Evolutionary conservation across 2,113 vertebrate species (phyloP).

Genomic region (Mustela lutreola): DNA sequence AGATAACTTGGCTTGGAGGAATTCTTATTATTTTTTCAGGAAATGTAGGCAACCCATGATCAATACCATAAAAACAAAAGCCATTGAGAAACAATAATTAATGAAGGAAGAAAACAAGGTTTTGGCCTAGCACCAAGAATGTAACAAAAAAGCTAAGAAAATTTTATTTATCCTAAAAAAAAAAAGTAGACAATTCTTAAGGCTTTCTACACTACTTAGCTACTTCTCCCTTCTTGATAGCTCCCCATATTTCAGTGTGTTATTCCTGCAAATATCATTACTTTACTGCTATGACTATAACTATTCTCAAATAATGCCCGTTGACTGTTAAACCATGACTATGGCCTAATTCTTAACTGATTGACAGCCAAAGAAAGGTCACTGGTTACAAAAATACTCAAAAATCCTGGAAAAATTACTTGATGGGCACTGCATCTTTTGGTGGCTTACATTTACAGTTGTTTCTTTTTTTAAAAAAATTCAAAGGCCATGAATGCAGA

Average conservation of each 20-base stretch:
- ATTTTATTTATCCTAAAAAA: neutral
- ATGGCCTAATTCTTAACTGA: conserved; percentile 55
- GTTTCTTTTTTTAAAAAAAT: conserved; percentile 39
- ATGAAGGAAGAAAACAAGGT: neutral
- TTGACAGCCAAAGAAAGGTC: conserved; percentile 67
- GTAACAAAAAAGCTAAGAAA: conserved; percentile 41
- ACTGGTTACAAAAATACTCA: conserved; percentile 54
- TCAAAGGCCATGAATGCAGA: conserved; percentile 61
- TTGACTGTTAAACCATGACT: conserved; percentile 52
- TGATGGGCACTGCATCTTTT: neutral
- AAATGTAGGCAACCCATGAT: conserved; percentile 34
- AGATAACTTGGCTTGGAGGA: conserved; percentile 19
- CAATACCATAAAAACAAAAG: neutral
- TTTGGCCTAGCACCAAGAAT: conserved; percentile 48
- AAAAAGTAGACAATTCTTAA: neutral
- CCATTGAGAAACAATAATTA: conserved; percentile 42
- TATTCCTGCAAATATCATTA: conserved; percentile 52
- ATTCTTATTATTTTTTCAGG: conserved; percentile 55
- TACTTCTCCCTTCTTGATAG: neutral
- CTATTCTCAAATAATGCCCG: conserved; percentile 54
- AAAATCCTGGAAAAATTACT: neutral
- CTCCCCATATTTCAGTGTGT: neutral
- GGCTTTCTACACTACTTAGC: neutral
- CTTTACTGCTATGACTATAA: conserved; percentile 61
- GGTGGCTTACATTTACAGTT: conserved; percentile 33